These are phyloP conservation scores for Hyposmocoma kahamanoa DNA, from an alignment of 1,140 invertebrate species.

Conservation along the genomic window DNA sequence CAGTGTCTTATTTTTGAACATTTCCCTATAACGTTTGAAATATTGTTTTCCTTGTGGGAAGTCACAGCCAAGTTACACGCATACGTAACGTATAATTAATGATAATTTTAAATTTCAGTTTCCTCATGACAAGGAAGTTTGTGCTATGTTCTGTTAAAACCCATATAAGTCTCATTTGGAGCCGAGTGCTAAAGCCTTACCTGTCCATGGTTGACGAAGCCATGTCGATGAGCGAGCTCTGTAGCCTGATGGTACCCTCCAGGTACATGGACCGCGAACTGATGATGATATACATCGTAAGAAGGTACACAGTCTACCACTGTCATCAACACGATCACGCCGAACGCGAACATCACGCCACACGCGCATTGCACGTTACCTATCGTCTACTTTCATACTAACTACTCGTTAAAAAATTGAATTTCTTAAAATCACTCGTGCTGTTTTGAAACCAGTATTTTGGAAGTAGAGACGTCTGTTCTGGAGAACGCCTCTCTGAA, in stretches of 20 bases:
- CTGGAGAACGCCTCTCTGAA: slow-evolving; percentile 24
- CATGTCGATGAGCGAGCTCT: slow-evolving; percentile 75
- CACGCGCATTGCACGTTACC: slow-evolving; percentile 48
- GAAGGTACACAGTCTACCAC: slow-evolving; percentile 58
- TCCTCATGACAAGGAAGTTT: no score
- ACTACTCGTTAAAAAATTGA: slow-evolving; percentile 9
- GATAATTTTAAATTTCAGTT: not conserved
- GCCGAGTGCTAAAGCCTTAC: no score
- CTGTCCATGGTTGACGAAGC: slow-evolving; percentile 79
- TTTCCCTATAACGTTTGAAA: no score
- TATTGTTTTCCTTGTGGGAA: not conserved
- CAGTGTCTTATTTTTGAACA: no score
- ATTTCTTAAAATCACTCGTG: slow-evolving; percentile 29
- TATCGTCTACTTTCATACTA: slow-evolving; percentile 30
- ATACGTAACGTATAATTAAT: not conserved
- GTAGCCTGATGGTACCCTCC: slow-evolving; percentile 73
- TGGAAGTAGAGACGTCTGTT: slow-evolving; percentile 23
- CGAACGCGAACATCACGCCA: slow-evolving; percentile 51
- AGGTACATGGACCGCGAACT: slow-evolving; percentile 79
- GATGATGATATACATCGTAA: slow-evolving; percentile 72
- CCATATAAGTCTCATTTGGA: no score
- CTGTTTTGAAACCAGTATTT: slow-evolving; percentile 7
- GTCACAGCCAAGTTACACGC: no score
- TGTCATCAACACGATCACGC: slow-evolving; percentile 50
- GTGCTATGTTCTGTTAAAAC: no score